A percentile compares a stretch with the other conserved stretches of the same genome.
Evolutionary conservation across 2,888 invertebrate genomes (phyloP).

Genomic region (Cepaea hortensis): DNA sequence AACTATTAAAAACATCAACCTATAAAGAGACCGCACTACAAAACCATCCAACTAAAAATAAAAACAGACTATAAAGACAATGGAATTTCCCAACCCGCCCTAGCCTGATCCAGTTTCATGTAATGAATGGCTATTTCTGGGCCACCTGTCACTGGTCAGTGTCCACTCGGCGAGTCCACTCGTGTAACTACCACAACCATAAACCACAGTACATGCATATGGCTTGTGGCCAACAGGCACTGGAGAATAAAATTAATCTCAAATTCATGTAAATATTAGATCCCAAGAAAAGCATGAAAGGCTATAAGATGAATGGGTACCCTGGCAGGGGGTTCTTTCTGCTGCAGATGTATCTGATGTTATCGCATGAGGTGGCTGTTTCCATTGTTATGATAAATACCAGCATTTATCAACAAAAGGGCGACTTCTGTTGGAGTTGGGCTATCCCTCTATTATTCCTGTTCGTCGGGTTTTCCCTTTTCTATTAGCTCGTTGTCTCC

Average conservation of each 20-base stretch:
- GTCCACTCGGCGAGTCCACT: background rate
- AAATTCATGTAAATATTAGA: background rate
- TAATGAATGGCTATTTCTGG: slow-evolving; percentile 9
- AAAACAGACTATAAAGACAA: too few species aligned
- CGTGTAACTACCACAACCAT: slow-evolving; percentile 10
- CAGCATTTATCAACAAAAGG: slow-evolving; percentile 12
- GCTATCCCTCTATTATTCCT: background rate
- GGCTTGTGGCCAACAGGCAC: background rate
- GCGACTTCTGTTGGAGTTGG: background rate
- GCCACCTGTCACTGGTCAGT: slow-evolving; percentile 25
- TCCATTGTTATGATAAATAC: slow-evolving; percentile 35
- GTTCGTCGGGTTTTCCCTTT: too few species aligned
- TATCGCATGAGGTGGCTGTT: background rate
- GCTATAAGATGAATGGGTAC: background rate
- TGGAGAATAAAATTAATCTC: background rate
- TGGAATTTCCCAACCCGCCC: background rate
- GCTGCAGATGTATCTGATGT: background rate
- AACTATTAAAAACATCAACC: too few species aligned
- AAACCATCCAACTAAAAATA: too few species aligned
- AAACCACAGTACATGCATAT: background rate
- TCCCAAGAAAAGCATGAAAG: background rate
- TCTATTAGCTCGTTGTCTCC: too few species aligned
- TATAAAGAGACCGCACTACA: too few species aligned
- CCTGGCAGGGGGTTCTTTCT: background rate
- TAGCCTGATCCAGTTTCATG: slow-evolving; percentile 14